A percentile compares a stretch with the other conserved stretches of the same genome.
phyloP scores from a whole-genome alignment of 2,888 invertebrate genomes.

The Aradus depressus region DNA sequence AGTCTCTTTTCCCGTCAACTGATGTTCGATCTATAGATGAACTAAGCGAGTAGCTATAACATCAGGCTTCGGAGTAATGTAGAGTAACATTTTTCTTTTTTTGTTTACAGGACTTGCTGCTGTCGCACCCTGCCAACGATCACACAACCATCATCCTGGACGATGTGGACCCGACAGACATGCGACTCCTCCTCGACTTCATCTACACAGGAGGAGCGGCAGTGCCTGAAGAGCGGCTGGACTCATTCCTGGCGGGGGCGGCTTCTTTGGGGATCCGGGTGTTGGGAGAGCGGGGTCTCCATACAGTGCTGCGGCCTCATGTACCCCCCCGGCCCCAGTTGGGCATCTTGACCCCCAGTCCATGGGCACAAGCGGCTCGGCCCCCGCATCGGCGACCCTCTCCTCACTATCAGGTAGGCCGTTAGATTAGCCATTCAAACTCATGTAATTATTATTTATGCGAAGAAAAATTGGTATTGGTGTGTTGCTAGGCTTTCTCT shows the following conservation, averaged over 20 bases:
- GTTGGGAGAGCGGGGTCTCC: constrained; percentile 25
- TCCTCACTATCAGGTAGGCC: constrained; percentile 21
- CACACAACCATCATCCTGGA: constrained; percentile 54
- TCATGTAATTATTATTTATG: too few relatives aligned
- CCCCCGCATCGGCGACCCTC: constrained; percentile 18
- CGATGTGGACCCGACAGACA: constrained; percentile 49
- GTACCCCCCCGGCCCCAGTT: constrained; percentile 17
- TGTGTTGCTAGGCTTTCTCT: too few relatives aligned
- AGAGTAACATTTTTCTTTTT: neutral
- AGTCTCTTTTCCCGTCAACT: too few relatives aligned
- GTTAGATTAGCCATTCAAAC: too few relatives aligned
- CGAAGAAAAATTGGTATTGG: too few relatives aligned
- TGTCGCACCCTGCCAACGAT: constrained; percentile 34
- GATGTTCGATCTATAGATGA: too few relatives aligned
- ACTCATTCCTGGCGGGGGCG: constrained; percentile 49
- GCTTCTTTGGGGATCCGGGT: constrained; percentile 30
- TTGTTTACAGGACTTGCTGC: constrained; percentile 21
- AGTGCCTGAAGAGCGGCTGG: constrained; percentile 45
- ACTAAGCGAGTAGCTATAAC: too few relatives aligned
- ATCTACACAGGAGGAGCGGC: constrained; percentile 56
- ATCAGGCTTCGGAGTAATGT: too few relatives aligned
- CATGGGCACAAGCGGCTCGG: constrained; percentile 28
- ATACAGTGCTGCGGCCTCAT: constrained; percentile 22
- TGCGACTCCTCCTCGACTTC: constrained; percentile 53
- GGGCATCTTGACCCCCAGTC: constrained; percentile 31